Conservation (phyloP, 2,113 vertebrate species). For the Pterocles burchelli region DNA sequence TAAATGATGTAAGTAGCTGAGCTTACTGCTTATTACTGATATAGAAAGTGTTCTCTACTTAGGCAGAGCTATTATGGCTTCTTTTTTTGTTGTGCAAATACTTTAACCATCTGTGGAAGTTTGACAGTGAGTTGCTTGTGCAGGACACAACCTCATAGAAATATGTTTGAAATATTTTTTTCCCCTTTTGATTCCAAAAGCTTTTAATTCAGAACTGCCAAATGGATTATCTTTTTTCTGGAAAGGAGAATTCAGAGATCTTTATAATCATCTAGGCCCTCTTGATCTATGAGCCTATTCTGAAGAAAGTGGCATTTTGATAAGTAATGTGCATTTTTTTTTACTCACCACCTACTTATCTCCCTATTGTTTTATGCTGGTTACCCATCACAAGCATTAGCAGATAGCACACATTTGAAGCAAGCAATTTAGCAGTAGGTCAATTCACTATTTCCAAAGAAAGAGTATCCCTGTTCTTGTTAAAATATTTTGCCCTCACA, state of each 20-base stretch:
- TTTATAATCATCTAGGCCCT: not conserved
- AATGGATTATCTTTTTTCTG: not conserved
- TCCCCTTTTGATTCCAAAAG: not conserved
- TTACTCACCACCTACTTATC: not conserved
- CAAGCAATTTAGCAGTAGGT: not conserved
- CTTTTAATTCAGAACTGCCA: not conserved
- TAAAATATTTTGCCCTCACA: not conserved
- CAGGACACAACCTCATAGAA: not conserved
- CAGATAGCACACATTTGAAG: not conserved
- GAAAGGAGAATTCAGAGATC: not conserved
- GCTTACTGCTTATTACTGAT: not conserved
- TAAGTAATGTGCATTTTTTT: not conserved
- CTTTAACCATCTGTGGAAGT: not conserved
- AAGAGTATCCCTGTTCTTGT: accelerated
- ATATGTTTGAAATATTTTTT: not conserved
- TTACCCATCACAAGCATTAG: not conserved
- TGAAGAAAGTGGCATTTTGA: not conserved
- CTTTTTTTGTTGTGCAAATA: not conserved
- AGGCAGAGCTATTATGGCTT: not conserved
- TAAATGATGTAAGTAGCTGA: not conserved
- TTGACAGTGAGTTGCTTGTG: not conserved
- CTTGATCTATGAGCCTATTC: not conserved
- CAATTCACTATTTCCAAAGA: not conserved
- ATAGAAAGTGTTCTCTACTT: not conserved
- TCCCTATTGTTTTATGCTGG: not conserved